A percentile compares a stretch with the other conserved stretches of the same genome.
These are phyloP conservation scores for Phenganax marumi DNA, from an alignment of 92 coral and sea anemone genomes.

Conservation along the genomic window DNA sequence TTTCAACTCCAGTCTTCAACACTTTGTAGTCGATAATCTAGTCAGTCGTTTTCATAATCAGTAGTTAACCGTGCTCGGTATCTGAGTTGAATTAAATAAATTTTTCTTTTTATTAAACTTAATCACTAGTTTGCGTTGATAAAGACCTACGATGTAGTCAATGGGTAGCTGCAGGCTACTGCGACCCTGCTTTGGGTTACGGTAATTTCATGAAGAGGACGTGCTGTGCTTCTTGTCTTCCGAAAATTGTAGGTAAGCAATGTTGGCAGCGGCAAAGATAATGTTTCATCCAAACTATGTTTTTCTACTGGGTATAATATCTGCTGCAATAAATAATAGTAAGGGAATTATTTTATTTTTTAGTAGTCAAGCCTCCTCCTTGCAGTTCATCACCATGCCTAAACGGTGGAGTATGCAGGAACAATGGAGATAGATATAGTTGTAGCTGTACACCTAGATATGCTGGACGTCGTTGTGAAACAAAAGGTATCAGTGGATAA, in stretches of 20 bases:
- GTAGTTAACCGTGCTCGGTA: too few species aligned
- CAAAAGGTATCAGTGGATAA: too few species aligned
- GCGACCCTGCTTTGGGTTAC: conserved; percentile 13
- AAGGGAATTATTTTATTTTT: neutral
- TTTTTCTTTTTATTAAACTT: too few species aligned
- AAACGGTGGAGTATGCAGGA: too few species aligned
- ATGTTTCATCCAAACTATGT: neutral
- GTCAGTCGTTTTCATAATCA: too few species aligned
- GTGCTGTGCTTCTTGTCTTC: conserved; percentile 21
- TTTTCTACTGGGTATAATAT: too few species aligned
- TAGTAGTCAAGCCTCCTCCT: neutral
- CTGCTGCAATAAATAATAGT: neutral
- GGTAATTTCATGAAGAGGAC: neutral
- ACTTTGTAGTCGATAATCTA: too few species aligned
- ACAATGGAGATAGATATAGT: too few species aligned
- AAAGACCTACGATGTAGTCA: neutral
- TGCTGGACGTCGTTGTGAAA: too few species aligned
- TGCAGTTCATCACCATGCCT: conserved; percentile 15
- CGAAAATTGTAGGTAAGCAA: neutral
- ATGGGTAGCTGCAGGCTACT: conserved; percentile 9
- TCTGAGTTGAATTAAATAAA: too few species aligned
- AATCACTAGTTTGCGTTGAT: neutral
- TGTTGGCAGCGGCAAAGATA: neutral
- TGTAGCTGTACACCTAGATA: too few species aligned
- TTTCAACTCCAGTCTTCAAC: too few species aligned